phyloP scores from a whole-genome alignment of 37 sponge, comb jelly and placozoan species.

The Ephydatia muelleri region DNA sequence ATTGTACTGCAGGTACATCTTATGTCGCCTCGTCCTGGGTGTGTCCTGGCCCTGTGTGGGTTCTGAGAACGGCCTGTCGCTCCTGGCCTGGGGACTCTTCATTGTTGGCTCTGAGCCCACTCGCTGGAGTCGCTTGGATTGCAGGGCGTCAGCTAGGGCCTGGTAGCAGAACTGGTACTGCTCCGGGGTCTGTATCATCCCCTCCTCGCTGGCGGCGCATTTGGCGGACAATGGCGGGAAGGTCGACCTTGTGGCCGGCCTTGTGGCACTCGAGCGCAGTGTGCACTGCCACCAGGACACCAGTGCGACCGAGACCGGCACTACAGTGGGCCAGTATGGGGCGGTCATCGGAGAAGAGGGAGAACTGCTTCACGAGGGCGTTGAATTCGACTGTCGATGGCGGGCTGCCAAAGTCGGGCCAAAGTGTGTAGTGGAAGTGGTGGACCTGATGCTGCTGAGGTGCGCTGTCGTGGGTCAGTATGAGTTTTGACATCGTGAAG shows the following conservation, averaged over 20 bases:
- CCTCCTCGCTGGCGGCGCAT: slow-evolving; percentile 56
- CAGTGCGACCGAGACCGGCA: slow-evolving; percentile 65
- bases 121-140: neutral
- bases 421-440: slow-evolving; percentile 65
- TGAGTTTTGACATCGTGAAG: slow-evolving; percentile 22
- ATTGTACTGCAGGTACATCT: slow-evolving; percentile 13
- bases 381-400: slow-evolving; percentile 24
- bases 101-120: neutral
- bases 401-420: slow-evolving; percentile 78
- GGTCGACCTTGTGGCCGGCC: slow-evolving; percentile 30
- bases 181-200: slow-evolving; percentile 54
- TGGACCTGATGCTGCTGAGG: slow-evolving; percentile 30
- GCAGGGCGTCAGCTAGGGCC: slow-evolving; percentile 52
- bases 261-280: slow-evolving; percentile 24
- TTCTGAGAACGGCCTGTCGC: slow-evolving; percentile 31
- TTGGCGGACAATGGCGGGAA: slow-evolving; percentile 27
- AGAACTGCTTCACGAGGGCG: slow-evolving; percentile 25
- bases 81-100: neutral
- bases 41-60: slow-evolving; percentile 5
- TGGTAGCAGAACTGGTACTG: slow-evolving; percentile 65
- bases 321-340: slow-evolving; percentile 68
- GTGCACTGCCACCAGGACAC: slow-evolving; percentile 48
- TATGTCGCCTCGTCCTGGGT: neutral
- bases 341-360: neutral
- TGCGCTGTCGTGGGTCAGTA: slow-evolving; percentile 2